Percentiles rank a stretch among this genome's conserved stretches.
phyloP scores from a whole-genome alignment of 2,888 invertebrate species.

The Megamerina dolium region DNA sequence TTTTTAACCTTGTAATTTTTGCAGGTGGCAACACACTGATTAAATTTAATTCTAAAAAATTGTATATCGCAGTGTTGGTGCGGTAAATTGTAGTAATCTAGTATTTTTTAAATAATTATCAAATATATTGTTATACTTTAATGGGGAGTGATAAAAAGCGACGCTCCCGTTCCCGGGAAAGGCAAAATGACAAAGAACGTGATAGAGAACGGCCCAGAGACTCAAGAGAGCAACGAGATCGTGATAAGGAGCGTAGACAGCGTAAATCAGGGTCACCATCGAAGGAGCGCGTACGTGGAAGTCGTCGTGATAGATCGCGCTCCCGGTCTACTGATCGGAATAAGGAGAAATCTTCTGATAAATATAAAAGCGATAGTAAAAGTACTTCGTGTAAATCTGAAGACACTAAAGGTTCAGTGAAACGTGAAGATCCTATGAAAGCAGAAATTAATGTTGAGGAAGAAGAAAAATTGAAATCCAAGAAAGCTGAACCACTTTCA shows the following conservation, averaged over 20 bases:
- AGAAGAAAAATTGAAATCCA: constrained; percentile 22
- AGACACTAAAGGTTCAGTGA: constrained; percentile 17
- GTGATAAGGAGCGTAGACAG: constrained; percentile 30
- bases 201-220: constrained; percentile 35
- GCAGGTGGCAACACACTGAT: too few relatives aligned
- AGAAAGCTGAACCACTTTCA: constrained; percentile 77
- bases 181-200: constrained; percentile 27
- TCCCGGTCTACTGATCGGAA: background rate
- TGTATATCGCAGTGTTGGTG: too few relatives aligned
- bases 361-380: background rate
- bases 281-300: constrained; percentile 21
- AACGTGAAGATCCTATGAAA: constrained; percentile 14
- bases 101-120: too few relatives aligned
- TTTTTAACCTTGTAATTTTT: too few relatives aligned
- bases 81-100: too few relatives aligned
- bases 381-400: too few relatives aligned
- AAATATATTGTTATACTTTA: too few relatives aligned
- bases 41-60: too few relatives aligned
- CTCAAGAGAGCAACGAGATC: too few relatives aligned
- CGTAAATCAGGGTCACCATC: constrained; percentile 36
- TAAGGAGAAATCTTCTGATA: background rate
- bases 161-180: constrained; percentile 51
- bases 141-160: constrained; percentile 53
- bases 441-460: constrained; percentile 41
- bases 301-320: constrained; percentile 9